Evolutionary conservation across 2,888 invertebrate genomes (phyloP), one percentile per base, ranked within the genome.

Genomic region (Dysmachus trigonus): DNA sequence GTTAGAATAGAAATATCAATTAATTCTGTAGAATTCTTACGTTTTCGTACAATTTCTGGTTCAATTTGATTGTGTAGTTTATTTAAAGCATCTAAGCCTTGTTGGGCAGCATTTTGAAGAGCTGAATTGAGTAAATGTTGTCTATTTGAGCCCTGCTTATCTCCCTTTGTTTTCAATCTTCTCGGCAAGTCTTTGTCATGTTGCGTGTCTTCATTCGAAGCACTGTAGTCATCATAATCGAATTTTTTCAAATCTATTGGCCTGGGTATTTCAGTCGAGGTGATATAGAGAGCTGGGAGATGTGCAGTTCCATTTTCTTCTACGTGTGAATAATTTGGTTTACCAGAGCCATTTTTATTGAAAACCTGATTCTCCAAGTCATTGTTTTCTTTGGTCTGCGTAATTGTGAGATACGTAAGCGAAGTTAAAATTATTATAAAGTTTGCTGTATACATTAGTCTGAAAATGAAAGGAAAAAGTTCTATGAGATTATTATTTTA

Each of bases 61-160:
- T 92, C 92, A 83, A 91, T 90, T 87, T 89, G 90, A 10, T 90
- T 90, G 87, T 92, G 92, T 1, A 92, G 89, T 86, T 90, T 90
- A 27, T 89, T 88, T 92, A 92, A 91, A 53, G 92, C 92, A 87
- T 90, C 90, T 10, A 92, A 88, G 82, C 92, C 92, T 88, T 92
- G 90, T 18, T 89, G 89, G 38, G 91, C 92, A 27, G 92, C 92
- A 31, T 89, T 89, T 88, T 92, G 91, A 86, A 92, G 86, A 7
- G 91, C 92, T 74, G 91, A 88, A 88, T 91, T 91, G 87, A 92
- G 90, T 76, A 91, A 87, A 0, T 90, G 89, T 18, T 89, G 90
- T 18, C 90, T 90, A 5, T 89, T 89, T 62, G 73, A 53, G 15
- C 18, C 51, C 7, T 47, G 27, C 1, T 71, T 53, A 47, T 41